phyloP scores from a whole-genome alignment of 2,113 vertebrate species.

The Proteles cristata region DNA sequence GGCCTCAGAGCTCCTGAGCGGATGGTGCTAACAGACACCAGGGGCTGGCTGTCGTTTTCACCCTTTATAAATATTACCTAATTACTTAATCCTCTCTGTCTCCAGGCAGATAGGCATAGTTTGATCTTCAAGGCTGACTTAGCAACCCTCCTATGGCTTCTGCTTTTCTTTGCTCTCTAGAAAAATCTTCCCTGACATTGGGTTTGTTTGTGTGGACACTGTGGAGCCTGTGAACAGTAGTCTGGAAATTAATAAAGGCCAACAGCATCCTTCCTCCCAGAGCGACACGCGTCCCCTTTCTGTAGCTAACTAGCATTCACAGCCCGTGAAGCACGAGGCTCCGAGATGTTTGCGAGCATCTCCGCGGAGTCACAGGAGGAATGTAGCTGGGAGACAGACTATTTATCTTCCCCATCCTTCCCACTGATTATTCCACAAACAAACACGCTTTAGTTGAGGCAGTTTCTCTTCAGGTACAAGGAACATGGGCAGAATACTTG shows the following conservation, averaged over 20 bases:
- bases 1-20: neutral
- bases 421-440: neutral
- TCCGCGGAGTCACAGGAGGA: neutral
- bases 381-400: neutral
- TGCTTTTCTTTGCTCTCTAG: constrained; percentile 33
- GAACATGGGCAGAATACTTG: neutral
- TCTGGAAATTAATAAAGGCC: constrained; percentile 20
- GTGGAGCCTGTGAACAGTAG: neutral
- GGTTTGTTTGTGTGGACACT: neutral
- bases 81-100: constrained; percentile 6
- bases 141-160: neutral
- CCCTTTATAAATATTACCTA: constrained; percentile 12
- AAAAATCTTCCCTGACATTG: neutral
- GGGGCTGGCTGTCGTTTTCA: rapidly evolving
- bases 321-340: neutral
- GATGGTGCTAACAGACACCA: neutral
- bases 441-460: neutral
- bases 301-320: neutral
- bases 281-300: neutral
- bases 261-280: neutral
- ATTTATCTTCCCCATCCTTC: neutral
- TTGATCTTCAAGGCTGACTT: neutral
- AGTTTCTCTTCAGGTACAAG: neutral
- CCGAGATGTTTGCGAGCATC: rapidly evolving
- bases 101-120: constrained; percentile 29